Conservation (phyloP, 2,113 vertebrate genomes). For the Daubentonia madagascariensis region DNA sequence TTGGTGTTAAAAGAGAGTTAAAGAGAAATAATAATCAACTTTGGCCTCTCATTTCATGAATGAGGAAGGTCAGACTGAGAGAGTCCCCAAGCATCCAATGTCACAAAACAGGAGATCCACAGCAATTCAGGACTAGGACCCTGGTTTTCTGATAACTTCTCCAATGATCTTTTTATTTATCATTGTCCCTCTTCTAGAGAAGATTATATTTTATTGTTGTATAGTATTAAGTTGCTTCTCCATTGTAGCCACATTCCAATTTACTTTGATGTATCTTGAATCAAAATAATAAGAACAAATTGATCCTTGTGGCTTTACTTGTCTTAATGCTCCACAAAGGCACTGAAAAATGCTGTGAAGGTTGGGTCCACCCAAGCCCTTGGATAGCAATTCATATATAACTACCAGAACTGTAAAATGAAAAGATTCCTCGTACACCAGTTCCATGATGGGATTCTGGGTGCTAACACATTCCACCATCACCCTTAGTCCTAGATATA, state of each 20-base stretch:
- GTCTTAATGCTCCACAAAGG: neutral
- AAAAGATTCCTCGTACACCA: neutral
- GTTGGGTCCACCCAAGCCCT: neutral
- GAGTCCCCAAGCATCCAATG: neutral
- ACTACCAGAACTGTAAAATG: neutral
- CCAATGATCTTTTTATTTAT: neutral
- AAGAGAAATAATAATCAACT: constrained; percentile 14
- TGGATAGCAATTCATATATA: neutral
- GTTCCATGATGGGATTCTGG: neutral
- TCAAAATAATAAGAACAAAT: neutral
- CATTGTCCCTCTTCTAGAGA: neutral
- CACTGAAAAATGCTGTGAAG: neutral
- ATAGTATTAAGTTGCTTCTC: neutral
- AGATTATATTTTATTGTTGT: neutral
- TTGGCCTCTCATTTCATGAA: neutral
- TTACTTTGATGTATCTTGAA: neutral
- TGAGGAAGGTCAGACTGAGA: neutral
- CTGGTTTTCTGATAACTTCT: neutral
- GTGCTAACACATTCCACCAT: neutral
- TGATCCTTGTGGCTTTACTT: neutral
- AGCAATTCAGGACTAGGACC: neutral
- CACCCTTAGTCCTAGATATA: neutral
- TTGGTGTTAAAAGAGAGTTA: constrained; percentile 41
- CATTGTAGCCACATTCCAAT: neutral
- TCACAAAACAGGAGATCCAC: neutral